Percentiles rank a stretch among this genome's conserved stretches.
Evolutionary conservation across 2,797 vertebrate species (phyloP).

Genomic region (Brachyrhaphis roseni): DNA sequence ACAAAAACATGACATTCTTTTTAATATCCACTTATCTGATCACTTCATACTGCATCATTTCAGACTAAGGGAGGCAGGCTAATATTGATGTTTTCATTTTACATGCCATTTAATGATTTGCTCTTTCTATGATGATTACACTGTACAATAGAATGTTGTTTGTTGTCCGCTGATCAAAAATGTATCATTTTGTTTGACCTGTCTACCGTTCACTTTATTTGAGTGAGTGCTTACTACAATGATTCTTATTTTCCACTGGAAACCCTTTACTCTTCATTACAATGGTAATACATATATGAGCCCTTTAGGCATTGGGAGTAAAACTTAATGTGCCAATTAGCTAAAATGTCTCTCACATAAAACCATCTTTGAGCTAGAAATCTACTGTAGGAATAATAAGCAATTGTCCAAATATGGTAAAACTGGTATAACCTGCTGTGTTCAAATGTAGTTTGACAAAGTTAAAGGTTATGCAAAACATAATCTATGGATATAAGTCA

Average conservation of each 20-base stretch:
- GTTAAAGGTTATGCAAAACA: not conserved
- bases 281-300: not conserved
- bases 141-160: not conserved
- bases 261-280: not conserved
- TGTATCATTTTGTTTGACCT: not conserved
- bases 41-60: not conserved
- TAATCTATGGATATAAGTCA: not conserved
- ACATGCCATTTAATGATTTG: not conserved
- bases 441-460: not conserved
- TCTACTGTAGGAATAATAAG: not conserved
- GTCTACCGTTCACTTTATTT: not conserved
- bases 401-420: not conserved
- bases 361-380: not conserved
- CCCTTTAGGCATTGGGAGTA: not conserved
- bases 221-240: not conserved
- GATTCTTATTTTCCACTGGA: not conserved
- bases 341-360: not conserved
- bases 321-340: not conserved
- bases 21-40: slow-evolving; percentile 36
- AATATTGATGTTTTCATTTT: slow-evolving; percentile 55
- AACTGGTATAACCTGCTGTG: not conserved
- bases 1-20: slow-evolving; percentile 26
- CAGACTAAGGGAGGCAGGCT: slow-evolving; percentile 60
- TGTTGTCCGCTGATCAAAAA: not conserved
- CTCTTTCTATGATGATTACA: not conserved